phyloP scores from a whole-genome alignment of 2,113 vertebrate genomes.

The Atrichornis clamosus region DNA sequence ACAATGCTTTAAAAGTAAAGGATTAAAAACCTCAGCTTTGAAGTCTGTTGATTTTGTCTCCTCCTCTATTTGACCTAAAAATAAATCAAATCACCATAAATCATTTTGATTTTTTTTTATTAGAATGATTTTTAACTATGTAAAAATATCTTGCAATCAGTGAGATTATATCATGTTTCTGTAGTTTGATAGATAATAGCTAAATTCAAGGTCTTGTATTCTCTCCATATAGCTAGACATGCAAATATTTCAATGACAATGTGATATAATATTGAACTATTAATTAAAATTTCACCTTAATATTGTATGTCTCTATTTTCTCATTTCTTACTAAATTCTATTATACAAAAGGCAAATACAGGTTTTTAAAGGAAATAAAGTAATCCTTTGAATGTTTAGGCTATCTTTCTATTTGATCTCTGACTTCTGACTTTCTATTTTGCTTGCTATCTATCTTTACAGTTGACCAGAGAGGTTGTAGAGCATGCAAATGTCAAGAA shows the following conservation, averaged over 20 bases:
- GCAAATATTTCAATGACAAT: background rate
- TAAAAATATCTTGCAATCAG: background rate
- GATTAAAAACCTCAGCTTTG: background rate
- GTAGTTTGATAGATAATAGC: background rate
- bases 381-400: background rate
- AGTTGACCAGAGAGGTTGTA: background rate
- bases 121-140: background rate
- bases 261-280: background rate
- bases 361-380: background rate
- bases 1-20: background rate
- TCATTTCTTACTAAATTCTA: background rate
- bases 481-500: background rate
- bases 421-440: background rate
- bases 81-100: background rate
- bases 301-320: background rate
- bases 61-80: background rate
- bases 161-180: background rate
- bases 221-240: background rate
- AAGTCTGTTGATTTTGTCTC: background rate
- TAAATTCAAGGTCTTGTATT: background rate
- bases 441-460: background rate
- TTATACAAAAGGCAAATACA: background rate
- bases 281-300: background rate
- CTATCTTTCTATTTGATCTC: background rate
- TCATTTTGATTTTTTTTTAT: background rate